These are phyloP conservation scores for Campoletis sonorensis DNA, from an alignment of 1,140 invertebrate genomes.

Conservation along the genomic window DNA sequence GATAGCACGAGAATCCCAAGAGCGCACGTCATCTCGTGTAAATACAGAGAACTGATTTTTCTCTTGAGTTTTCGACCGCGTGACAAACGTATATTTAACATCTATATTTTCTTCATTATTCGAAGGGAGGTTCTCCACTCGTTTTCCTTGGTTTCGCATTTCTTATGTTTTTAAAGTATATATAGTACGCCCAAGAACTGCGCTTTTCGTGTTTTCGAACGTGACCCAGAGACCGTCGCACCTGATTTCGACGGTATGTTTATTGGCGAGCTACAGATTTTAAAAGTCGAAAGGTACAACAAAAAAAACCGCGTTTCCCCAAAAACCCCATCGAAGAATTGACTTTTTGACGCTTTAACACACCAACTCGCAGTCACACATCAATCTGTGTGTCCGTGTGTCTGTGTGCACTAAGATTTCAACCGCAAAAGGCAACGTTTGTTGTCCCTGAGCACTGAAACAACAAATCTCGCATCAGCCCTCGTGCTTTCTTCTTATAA, in stretches of 20 bases:
- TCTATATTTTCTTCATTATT: conserved; percentile 38
- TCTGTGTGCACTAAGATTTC: neutral
- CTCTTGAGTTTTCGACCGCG: neutral
- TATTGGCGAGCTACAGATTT: conserved; percentile 14
- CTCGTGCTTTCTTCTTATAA: neutral
- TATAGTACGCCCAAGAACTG: conserved; percentile 19
- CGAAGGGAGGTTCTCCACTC: conserved; percentile 15
- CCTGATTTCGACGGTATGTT: conserved; percentile 58
- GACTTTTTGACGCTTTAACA: conserved; percentile 57
- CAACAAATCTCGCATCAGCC: conserved; percentile 59
- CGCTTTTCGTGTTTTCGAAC: conserved; percentile 61
- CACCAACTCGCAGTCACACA: too few relatives aligned
- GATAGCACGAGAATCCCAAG: conserved; percentile 39
- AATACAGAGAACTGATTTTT: conserved; percentile 1
- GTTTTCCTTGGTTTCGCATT: conserved; percentile 8
- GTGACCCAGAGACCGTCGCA: conserved; percentile 60
- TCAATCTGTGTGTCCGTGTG: neutral
- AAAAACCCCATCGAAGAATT: conserved; percentile 57
- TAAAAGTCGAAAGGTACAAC: neutral
- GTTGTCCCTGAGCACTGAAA: conserved; percentile 66
- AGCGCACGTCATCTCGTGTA: neutral
- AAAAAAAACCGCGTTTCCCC: conserved; percentile 14
- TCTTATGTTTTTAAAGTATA: conserved; percentile 33
- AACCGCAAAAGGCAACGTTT: conserved; percentile 53
- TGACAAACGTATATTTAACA: conserved; percentile 32